These are phyloP conservation scores for Thinocorus orbignyianus DNA, from an alignment of 2,113 vertebrate genomes.

Conservation along the genomic window DNA sequence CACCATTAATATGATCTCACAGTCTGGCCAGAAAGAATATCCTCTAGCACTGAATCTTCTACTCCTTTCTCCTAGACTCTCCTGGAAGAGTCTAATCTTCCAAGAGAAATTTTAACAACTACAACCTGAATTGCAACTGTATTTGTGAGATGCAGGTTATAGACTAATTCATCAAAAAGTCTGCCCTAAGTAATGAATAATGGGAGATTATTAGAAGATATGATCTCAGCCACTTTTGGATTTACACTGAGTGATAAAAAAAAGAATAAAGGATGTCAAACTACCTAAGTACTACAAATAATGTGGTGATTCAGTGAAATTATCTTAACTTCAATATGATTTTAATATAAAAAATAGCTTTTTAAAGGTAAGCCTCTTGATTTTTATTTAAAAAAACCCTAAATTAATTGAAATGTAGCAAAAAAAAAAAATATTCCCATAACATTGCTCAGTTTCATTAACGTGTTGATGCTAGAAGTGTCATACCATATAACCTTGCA, in stretches of 20 bases:
- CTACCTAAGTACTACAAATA: background rate
- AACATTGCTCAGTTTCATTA: background rate
- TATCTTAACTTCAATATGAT: background rate
- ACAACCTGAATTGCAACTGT: background rate
- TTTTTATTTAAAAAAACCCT: background rate
- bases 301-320: background rate
- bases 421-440: background rate
- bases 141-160: background rate
- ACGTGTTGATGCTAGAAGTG: background rate
- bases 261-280: constrained; percentile 1
- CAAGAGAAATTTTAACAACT: background rate
- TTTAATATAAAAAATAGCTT: background rate
- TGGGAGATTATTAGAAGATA: constrained; percentile 17
- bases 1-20: background rate
- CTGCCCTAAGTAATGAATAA: constrained; percentile 23
- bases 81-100: background rate
- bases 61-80: background rate
- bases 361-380: background rate
- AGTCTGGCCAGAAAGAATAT: background rate
- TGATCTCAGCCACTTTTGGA: constrained; percentile 40
- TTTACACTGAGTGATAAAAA: background rate
- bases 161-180: background rate
- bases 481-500: background rate
- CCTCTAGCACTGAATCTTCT: background rate
- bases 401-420: constrained; percentile 17